These are phyloP conservation scores for Muscicapa comitata DNA, from an alignment of 2,797 vertebrate species.

Conservation along the genomic window DNA sequence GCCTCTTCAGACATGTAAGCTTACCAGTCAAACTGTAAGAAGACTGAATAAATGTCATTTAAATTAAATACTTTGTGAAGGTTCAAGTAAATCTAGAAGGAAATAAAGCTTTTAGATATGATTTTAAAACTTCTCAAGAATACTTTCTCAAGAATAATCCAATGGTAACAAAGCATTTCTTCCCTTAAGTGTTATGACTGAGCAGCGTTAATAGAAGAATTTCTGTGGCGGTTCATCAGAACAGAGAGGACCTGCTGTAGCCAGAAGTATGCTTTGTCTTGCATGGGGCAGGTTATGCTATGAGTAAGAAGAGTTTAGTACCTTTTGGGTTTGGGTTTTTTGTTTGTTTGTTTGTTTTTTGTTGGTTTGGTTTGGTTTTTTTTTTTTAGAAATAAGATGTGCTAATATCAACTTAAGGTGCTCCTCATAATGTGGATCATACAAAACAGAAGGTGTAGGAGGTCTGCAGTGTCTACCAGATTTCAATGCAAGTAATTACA, in stretches of 20 bases:
- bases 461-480: not conserved
- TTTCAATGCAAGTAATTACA: not conserved
- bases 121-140: not conserved
- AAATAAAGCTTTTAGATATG: not conserved
- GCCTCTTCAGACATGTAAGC: not conserved
- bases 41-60: not conserved
- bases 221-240: not conserved
- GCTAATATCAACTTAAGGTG: not conserved
- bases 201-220: not conserved
- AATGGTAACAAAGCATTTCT: not conserved
- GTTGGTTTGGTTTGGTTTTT: accelerated
- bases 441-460: not conserved
- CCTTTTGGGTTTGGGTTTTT: not conserved
- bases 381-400: not conserved
- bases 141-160: not conserved
- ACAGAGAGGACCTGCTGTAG: not conserved
- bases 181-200: not conserved
- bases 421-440: not conserved
- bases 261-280: not conserved
- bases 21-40: not conserved
- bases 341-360: not conserved
- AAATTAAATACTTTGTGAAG: not conserved
- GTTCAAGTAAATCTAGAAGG: not conserved
- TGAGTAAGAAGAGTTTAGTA: not conserved
- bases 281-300: not conserved